phyloP scores from a whole-genome alignment of 2,113 vertebrate species.

The Stegostoma tigrinum region DNA sequence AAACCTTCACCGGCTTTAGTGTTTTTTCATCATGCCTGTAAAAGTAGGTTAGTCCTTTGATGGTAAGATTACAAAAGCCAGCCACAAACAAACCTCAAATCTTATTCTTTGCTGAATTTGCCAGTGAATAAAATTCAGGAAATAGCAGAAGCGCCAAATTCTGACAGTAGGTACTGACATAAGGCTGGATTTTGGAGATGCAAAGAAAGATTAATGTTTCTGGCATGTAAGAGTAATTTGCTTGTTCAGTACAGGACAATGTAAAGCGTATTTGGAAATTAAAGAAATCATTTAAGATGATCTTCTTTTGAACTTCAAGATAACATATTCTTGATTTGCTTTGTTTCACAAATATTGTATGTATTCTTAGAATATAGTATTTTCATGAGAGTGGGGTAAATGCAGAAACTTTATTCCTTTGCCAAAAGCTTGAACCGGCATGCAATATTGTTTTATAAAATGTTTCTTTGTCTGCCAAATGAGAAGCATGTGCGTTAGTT shows the following conservation, averaged over 20 bases:
- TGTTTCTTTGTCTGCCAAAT: not conserved
- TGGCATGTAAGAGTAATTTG: not conserved
- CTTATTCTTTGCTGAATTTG: too few relatives aligned
- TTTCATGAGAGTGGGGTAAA: not conserved
- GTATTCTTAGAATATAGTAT: not conserved
- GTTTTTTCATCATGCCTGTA: not conserved
- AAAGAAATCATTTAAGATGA: not conserved
- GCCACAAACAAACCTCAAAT: not conserved
- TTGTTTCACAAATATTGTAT: not conserved
- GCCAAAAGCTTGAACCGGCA: not conserved
- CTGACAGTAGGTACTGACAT: not conserved
- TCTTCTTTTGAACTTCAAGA: not conserved
- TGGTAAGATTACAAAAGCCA: not conserved
- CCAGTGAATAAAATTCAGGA: too few relatives aligned
- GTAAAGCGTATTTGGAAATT: not conserved
- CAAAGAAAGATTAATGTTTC: not conserved
- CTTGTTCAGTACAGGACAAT: not conserved
- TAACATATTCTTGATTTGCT: not conserved
- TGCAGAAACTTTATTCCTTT: not conserved
- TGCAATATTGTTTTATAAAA: not conserved
- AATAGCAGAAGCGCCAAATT: not conserved
- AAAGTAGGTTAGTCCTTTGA: not conserved
- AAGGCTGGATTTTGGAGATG: not conserved
- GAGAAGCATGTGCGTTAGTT: not conserved
- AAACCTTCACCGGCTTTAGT: not conserved